Evolutionary conservation across 2,888 invertebrate species (phyloP).

Genomic region (Hypena proboscidalis): DNA sequence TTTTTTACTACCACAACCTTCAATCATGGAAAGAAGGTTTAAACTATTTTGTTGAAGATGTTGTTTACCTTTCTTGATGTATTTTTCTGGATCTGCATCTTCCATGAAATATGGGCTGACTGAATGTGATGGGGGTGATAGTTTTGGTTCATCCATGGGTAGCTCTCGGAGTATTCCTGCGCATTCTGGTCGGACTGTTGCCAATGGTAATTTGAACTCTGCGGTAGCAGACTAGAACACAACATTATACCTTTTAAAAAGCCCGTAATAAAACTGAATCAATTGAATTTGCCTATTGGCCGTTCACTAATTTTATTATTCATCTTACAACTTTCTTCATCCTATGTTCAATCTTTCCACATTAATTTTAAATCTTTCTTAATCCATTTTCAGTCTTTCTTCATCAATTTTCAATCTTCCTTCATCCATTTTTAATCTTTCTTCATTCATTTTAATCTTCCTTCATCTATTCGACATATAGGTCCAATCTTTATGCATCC

Average conservation of each 20-base stretch:
- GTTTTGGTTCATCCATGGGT: conserved; percentile 85
- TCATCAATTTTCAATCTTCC: not conserved
- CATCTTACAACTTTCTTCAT: conserved; percentile 11
- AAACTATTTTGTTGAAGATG: too few relatives aligned
- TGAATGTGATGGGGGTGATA: conserved; percentile 85
- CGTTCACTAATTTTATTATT: not conserved
- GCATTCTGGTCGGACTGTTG: conserved; percentile 88
- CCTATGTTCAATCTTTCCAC: conserved; percentile 44
- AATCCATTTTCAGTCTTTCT: conserved; percentile 47
- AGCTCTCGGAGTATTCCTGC: conserved; percentile 86
- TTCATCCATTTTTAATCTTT: not conserved
- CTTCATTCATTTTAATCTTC: too few relatives aligned
- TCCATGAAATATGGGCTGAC: conserved; percentile 89
- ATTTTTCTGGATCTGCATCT: conserved; percentile 86
- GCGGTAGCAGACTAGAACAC: conserved; percentile 90
- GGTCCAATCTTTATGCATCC: too few relatives aligned
- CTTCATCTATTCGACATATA: too few relatives aligned
- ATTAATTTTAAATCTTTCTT: too few relatives aligned
- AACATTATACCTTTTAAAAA: too few relatives aligned
- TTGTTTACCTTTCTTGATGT: conserved; percentile 86
- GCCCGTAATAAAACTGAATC: too few relatives aligned
- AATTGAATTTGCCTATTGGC: too few relatives aligned
- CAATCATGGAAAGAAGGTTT: too few relatives aligned
- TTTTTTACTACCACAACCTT: not conserved
- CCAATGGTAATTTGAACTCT: conserved; percentile 88